These are phyloP conservation scores for Nipponia nippon DNA, from an alignment of 2,113 vertebrate genomes.

Conservation along the genomic window DNA sequence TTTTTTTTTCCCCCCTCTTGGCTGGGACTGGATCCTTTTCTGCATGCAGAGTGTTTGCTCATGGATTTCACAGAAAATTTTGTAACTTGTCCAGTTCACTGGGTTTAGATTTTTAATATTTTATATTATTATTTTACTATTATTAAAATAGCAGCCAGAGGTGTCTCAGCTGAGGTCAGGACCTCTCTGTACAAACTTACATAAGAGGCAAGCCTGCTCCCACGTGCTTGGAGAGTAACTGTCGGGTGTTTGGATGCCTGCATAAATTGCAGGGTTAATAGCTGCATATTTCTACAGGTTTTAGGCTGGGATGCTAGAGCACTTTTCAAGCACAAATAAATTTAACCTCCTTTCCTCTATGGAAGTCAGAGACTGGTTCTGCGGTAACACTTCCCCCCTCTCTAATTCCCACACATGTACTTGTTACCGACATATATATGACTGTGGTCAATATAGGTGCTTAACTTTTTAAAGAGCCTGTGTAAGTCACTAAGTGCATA, in stretches of 20 bases:
- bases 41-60: not conserved
- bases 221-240: not conserved
- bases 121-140: not conserved
- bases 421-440: conserved; percentile 48
- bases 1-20: not conserved
- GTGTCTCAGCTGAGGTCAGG: not conserved
- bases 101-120: not conserved
- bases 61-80: not conserved
- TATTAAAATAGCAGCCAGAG: not conserved
- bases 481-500: conserved; percentile 34
- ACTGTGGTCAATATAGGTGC: conserved; percentile 39
- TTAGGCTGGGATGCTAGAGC: not conserved
- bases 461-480: conserved; percentile 52
- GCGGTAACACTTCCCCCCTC: not conserved
- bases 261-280: not conserved
- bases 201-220: not conserved
- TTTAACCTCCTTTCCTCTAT: not conserved
- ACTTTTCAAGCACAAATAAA: not conserved
- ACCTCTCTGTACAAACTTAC: not conserved
- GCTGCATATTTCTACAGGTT: not conserved
- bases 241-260: not conserved
- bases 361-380: not conserved
- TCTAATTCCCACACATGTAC: conserved; percentile 25
- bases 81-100: not conserved
- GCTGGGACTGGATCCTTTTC: not conserved